These are phyloP conservation scores for Medauroidea extradentata DNA, from an alignment of 1,140 invertebrate species.

Conservation along the genomic window DNA sequence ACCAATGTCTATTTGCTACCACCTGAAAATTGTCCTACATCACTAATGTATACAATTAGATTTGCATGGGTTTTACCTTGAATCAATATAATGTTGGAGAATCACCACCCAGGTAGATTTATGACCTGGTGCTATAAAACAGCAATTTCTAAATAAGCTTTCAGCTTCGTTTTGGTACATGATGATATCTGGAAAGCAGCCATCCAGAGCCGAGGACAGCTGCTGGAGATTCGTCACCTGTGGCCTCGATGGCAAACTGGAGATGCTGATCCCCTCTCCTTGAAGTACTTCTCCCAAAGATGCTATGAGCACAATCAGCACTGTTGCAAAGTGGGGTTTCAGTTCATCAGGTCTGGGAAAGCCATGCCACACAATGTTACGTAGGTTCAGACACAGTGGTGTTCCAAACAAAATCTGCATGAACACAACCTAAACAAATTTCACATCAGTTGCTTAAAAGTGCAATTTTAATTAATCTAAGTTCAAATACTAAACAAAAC, in stretches of 20 bases:
- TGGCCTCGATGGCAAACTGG: neutral
- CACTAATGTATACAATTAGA: no score
- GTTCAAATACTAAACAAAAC: no score
- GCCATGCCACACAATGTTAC: constrained; percentile 21
- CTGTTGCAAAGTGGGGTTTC: constrained; percentile 4
- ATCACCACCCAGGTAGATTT: neutral
- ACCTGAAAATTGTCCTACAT: no score
- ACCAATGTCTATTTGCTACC: no score
- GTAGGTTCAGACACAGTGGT: constrained; percentile 15
- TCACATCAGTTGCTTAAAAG: neutral
- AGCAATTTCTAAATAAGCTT: neutral
- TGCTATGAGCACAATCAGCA: constrained; percentile 10
- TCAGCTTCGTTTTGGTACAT: neutral
- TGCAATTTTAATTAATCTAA: no score
- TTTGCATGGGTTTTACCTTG: constrained; percentile 1
- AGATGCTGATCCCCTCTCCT: neutral
- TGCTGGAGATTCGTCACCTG: neutral
- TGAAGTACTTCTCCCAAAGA: constrained; percentile 16
- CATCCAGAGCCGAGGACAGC: neutral
- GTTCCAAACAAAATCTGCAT: constrained; percentile 17
- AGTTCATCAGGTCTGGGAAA: constrained; percentile 14
- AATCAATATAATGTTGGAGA: constrained; percentile 3
- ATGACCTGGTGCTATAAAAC: neutral
- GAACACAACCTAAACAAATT: constrained; percentile 8
- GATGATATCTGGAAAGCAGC: neutral